Conservation (phyloP, 2,888 invertebrate species). For the Thymelicus lineola region DNA sequence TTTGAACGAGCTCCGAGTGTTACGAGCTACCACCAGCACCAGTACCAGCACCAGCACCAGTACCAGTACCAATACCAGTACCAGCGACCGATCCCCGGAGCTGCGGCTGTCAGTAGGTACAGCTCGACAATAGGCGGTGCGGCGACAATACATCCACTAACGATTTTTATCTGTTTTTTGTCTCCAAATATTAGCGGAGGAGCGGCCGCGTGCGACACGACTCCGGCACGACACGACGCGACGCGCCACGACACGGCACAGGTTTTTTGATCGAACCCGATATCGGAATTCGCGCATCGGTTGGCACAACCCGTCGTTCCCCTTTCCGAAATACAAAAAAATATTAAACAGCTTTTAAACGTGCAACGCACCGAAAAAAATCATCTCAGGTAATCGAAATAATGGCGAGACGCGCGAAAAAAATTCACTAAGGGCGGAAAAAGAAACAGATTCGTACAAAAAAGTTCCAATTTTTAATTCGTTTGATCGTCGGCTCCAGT, state of each 20-base stretch:
- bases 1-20: not conserved
- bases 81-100: constrained; percentile 38
- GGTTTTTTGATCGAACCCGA: constrained; percentile 70
- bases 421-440: constrained; percentile 84
- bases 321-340: constrained; percentile 68
- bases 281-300: constrained; percentile 83
- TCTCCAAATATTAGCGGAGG: constrained; percentile 27
- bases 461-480: constrained; percentile 80
- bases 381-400: constrained; percentile 84
- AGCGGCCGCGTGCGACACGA: constrained; percentile 7
- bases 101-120: too few relatives aligned
- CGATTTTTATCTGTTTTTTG: constrained; percentile 38
- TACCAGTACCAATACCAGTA: too few relatives aligned
- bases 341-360: constrained; percentile 85
- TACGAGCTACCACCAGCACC: not conserved
- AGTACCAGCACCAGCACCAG: too few relatives aligned
- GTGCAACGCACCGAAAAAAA: constrained; percentile 71
- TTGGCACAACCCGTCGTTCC: constrained; percentile 75
- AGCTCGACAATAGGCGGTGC: constrained; percentile 23
- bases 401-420: constrained; percentile 80
- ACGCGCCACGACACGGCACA: not conserved
- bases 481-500: constrained; percentile 60
- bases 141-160: constrained; percentile 33
- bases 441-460: constrained; percentile 83
- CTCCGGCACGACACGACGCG: not conserved